Base-by-base conservation (phyloP, 2,113 vertebrate genomes). In the Argyrosomus japonicus region DNA sequence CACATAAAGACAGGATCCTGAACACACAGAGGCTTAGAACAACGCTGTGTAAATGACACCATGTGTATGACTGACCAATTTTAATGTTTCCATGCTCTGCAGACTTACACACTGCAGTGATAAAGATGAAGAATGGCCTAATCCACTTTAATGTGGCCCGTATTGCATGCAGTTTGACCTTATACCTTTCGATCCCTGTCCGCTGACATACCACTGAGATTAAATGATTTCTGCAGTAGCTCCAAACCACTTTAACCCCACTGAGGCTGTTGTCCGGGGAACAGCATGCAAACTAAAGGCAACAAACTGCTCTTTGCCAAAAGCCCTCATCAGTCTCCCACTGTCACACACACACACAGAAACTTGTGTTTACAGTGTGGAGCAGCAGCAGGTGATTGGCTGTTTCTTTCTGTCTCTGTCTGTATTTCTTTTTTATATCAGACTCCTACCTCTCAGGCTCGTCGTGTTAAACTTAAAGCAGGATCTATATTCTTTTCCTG, bases 211-310 rank as follows among this genome's bases (percentile, higher is more conserved):
- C 81, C 83, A 36, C 68, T 61, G 74, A 82, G 84, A 92, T 92
- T 72, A 90, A 89, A 89, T 76, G 68, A 91, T 86, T 68, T 64
- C 63, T 76, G 60, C 77, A 76, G 84, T 68, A 74, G 76, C 65
- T 74, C 79, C 87, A 88, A 89, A 87, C 86, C 83, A 85, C 80
- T 75, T 40, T 76, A 82, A 88, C 83, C 87, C 61, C 85, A 40
- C 19, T 54, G 79, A 91, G 85, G 88, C 80, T 83, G 92, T 94
- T 82, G 85, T 87, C 90, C 90, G 61, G 90, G 90, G 32, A 82
- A 92, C 89, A 6, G 67, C 56, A 77, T 75, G 78, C 79, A 94
- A 91, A 93, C 91, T 72, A 61, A 86, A 85, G 81, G 85, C 77
- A 82, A 79, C 87, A 91, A 85, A 84, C 51, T 48, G 21, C 57